Conservation (phyloP, 2,113 vertebrate genomes). For the Bubalus kerabau region DNA sequence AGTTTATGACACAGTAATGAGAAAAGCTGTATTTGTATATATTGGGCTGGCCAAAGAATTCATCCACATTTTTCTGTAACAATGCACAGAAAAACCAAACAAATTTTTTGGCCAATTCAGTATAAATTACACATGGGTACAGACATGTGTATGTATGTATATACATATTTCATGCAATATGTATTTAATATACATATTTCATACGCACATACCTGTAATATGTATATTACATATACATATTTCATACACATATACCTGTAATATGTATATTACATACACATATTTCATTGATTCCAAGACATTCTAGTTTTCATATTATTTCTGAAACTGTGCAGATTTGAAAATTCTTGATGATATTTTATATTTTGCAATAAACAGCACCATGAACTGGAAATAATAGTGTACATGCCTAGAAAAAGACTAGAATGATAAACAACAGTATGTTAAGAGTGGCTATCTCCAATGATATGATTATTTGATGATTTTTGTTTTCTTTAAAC, state of each 20-base stretch:
- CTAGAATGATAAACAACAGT: background rate
- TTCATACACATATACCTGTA: background rate
- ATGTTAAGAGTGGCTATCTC: background rate
- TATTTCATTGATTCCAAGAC: background rate
- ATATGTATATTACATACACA: background rate
- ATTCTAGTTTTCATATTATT: conserved; percentile 9
- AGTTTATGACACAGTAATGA: background rate
- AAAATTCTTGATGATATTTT: background rate
- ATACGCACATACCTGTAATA: background rate
- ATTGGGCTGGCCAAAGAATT: background rate
- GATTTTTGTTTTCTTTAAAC: conserved; percentile 7
- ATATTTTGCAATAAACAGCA: background rate
- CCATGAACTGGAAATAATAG: background rate
- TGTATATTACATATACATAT: background rate
- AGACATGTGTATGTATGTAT: background rate
- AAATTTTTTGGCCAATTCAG: background rate
- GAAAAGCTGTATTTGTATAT: background rate
- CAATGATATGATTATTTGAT: background rate
- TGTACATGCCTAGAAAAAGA: background rate
- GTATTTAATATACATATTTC: background rate
- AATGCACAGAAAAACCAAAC: background rate
- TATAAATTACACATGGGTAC: background rate
- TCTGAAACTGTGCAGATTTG: background rate
- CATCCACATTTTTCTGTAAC: background rate
- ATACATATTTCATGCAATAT: background rate